Conservation (phyloP, 2,113 vertebrate genomes). For the Cranoglanis bouderius region DNA sequence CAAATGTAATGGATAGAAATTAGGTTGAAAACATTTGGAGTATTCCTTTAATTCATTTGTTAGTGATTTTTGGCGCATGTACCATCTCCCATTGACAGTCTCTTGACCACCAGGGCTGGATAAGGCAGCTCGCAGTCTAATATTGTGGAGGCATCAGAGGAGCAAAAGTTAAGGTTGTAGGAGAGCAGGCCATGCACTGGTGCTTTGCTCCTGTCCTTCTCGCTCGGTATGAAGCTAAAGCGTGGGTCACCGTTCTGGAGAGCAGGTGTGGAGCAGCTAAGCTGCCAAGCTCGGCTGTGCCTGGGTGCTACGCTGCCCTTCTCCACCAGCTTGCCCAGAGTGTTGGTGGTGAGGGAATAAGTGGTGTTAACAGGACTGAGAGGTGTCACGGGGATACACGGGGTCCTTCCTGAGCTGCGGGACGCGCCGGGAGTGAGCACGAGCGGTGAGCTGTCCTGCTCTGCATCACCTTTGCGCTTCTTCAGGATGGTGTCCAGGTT, state of each 20-base stretch:
- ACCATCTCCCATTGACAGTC: conserved; percentile 70
- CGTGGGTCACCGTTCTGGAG: conserved; percentile 48
- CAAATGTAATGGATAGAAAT: neutral
- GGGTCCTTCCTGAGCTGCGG: conserved; percentile 24
- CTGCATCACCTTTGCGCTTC: conserved; percentile 56
- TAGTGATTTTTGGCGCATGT: conserved; percentile 40
- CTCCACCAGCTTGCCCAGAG: conserved; percentile 59
- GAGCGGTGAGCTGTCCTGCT: conserved; percentile 20
- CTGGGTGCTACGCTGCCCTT: conserved; percentile 25
- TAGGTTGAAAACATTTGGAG: neutral
- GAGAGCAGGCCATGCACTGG: conserved; percentile 56
- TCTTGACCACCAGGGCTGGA: conserved; percentile 72
- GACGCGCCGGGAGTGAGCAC: conserved; percentile 28
- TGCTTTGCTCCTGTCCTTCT: conserved; percentile 45
- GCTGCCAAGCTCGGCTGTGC: conserved; percentile 33
- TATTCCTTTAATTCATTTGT: neutral
- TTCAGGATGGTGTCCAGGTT: conserved; percentile 81
- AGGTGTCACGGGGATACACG: conserved; percentile 32
- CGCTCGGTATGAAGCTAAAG: conserved; percentile 55
- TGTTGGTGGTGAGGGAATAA: conserved; percentile 49
- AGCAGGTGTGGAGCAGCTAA: conserved; percentile 60
- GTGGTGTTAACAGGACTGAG: conserved; percentile 51
- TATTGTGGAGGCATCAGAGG: conserved; percentile 51
- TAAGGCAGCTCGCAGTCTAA: conserved; percentile 62
- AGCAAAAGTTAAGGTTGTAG: conserved; percentile 69